phyloP scores from a whole-genome alignment of 2,797 vertebrate genomes.

The Myotis planiceps region DNA sequence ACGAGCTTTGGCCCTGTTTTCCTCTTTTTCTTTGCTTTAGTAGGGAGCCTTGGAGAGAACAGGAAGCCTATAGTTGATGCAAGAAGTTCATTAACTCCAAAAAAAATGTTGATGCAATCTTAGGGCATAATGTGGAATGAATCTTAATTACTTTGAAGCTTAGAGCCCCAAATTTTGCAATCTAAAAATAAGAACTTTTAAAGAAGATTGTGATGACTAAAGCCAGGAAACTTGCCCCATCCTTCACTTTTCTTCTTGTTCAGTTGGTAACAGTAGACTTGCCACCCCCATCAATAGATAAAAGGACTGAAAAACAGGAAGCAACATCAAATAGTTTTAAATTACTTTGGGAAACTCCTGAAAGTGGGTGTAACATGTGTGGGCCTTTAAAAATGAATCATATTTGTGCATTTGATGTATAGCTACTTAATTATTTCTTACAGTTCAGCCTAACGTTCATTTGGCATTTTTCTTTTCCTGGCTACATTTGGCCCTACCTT shows the following conservation, averaged over 20 bases:
- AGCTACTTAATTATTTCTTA: slow-evolving; percentile 53
- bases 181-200: slow-evolving; percentile 16
- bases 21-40: not conserved
- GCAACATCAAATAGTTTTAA: slow-evolving; percentile 67
- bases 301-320: slow-evolving; percentile 78
- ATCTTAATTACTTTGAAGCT: slow-evolving; percentile 2
- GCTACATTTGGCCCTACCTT: not conserved
- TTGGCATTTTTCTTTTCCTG: slow-evolving; percentile 30
- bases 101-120: not conserved
- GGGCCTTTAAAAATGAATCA: slow-evolving; percentile 69
- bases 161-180: not conserved
- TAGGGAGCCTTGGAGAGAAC: not conserved
- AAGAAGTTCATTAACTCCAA: not conserved
- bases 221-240: slow-evolving; percentile 33
- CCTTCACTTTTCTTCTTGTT: slow-evolving; percentile 52
- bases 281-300: slow-evolving; percentile 54
- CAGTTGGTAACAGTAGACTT: slow-evolving; percentile 46
- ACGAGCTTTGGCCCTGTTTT: not conserved
- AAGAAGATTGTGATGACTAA: slow-evolving; percentile 35
- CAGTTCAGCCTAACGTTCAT: not conserved
- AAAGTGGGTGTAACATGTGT: slow-evolving; percentile 69
- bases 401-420: slow-evolving; percentile 56
- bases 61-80: not conserved
- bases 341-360: slow-evolving; percentile 79
- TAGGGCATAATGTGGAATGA: not conserved